These are phyloP conservation scores for Carassius carassius DNA, from an alignment of 2,113 vertebrate species.

Conservation along the genomic window DNA sequence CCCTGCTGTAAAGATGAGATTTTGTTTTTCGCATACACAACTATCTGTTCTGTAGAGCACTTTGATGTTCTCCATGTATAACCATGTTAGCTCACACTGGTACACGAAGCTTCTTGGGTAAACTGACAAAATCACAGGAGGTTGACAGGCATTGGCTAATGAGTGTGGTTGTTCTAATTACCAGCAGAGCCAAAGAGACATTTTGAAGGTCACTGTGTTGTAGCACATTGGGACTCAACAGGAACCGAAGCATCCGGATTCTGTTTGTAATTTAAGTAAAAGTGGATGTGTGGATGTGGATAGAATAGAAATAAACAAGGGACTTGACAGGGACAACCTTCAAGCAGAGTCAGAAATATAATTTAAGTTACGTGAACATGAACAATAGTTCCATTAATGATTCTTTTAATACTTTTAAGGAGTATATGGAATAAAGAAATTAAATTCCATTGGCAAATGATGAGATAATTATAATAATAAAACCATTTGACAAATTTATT, in stretches of 20 bases:
- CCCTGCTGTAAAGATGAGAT: not conserved
- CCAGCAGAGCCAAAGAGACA: slow-evolving; percentile 46
- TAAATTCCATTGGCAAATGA: not conserved
- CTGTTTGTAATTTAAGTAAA: not conserved
- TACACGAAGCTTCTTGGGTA: slow-evolving; percentile 23
- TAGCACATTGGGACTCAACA: not conserved
- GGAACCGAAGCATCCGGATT: not conserved
- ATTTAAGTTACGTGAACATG: not conserved
- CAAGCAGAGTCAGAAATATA: not conserved
- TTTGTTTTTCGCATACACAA: not conserved
- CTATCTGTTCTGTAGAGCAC: not conserved
- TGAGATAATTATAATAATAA: not conserved
- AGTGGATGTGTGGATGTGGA: not conserved
- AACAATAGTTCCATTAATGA: not conserved
- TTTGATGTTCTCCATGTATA: slow-evolving; percentile 11
- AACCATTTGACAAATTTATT: not conserved
- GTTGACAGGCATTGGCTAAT: slow-evolving; percentile 58
- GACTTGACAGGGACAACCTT: not conserved
- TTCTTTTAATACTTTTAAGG: not conserved
- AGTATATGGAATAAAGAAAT: too few species aligned
- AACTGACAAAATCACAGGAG: slow-evolving; percentile 56
- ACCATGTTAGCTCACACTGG: not conserved
- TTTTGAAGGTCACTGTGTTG: slow-evolving; percentile 51
- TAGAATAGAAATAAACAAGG: not conserved
- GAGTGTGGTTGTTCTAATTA: slow-evolving; percentile 63